Base-by-base conservation (phyloP, 2,888 invertebrate species). In the Ornithoptera priamus region DNA sequence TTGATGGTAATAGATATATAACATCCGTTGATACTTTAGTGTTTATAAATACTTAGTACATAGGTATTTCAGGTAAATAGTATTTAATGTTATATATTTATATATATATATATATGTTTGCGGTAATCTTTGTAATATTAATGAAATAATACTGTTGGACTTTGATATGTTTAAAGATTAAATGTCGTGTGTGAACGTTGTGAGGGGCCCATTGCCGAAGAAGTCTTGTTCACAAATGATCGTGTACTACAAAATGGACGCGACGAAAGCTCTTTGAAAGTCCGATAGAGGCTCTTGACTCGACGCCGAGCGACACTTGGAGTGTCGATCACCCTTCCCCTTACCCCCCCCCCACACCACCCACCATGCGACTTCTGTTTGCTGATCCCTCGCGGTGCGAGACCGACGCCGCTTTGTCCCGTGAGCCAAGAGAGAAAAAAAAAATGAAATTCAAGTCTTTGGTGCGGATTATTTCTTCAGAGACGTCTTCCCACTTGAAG, bases 251-350 rank as follows among this genome's bases (percentile, higher is more conserved):
- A 65, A 50, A 66, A 30, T 53, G 66, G 59, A 66, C 66, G 24
- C 30, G 8, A n/a, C 46, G 18, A 65, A 65, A 39, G 24, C 60
- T 61, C n/a, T n/a, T 36, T 20, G 50, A 66, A 36, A 50, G 60
- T 36, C 20, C 50, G 30, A 46, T 20, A 24, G 50, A 66, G 36
- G n/a, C 50, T 53, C 66, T 66, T 53, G 53, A 66, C 24, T 60
- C 20, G 53, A 66, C 30, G 50, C 24, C 66, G 66, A 30, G 60
- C 20, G 60, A 53, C 65, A 58, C 66, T 46, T 36, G 22, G 63
- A 42, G 67, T 62, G 67, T 53, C 61, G 68, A 70, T 65, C 56
- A 62, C 70, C 70, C 66, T 63, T 30, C 30, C 30, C 5, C 30
- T 30, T 30, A 5, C 30, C 30, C 5, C 22, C 22, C 22, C 0